Base-by-base conservation (phyloP, 1,140 invertebrate genomes). In the Camponotus floridanus region DNA sequence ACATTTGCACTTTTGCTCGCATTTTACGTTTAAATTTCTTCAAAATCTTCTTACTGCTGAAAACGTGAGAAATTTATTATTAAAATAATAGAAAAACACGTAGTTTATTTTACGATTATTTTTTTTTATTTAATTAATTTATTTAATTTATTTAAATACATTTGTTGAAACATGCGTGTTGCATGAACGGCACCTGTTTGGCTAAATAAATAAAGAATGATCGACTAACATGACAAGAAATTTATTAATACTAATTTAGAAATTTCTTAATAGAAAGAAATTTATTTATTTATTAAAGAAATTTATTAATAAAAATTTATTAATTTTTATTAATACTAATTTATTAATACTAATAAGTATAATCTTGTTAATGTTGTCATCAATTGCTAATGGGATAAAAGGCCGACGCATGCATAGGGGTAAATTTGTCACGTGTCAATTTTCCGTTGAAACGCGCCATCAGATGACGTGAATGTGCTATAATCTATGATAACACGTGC, bases 401-500 rank as follows among this genome's bases (percentile, higher is more conserved):
- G 13, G 55, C 39, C 51, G 51, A 21, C 3, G 15, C 15, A 2
- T 7, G 8, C 55, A 21, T 11, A 21, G 4, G 18, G 26, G 48
- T 61, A 33, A 74, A 62, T 45, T 61, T 61, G 26, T 42, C 68
- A 59, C 26, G 68, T 74, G 21, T 9, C 18, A 33, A 73, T 62
- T 73, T 42, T 61, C 18, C 18, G 21, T 55, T 33, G 42, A 71
- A 81, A 73, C 18, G n/a, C 36, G 18, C 26, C 39, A 11, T 59
- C 51, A 15, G 21, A 42, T 39, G 11, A 80, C 61, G 55, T 73
- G 79, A 81, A 39, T 61, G 51, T 59, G 39, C n/a, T 9, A 15
- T 74, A 61, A 83, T 74, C 13, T 33, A 73, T 2, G 39, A 74
- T 36, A 2, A 48, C n/a, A 55, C n/a, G 68, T 73, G 42, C 15